Base-by-base conservation (phyloP, 2,113 vertebrate species). In the Rhadina sibilatrix region DNA sequence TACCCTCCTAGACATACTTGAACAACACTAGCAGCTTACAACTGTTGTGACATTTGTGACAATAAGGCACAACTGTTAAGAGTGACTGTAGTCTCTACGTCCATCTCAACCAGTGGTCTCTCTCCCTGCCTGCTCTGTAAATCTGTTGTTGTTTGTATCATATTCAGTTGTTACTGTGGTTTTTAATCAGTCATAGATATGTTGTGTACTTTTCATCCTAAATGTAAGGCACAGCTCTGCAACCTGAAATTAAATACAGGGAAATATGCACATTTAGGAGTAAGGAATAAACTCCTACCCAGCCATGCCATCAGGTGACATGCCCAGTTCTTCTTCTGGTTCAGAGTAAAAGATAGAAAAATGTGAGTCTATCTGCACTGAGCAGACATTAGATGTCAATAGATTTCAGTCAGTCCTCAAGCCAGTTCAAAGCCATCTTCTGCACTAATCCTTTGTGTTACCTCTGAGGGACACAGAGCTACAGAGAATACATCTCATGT, bases 231-330 rank as follows among this genome's bases (percentile, higher is more conserved):
- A 79, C 19, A 57, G 24, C 18, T 59, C 42, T 40, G 25, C n/a
- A 80, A n/a, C 37, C 9, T 59, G 44, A 63, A 70, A 44, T 79
- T 44, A 68, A 79, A 70, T 28, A 12, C 15, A 57, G 30, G 31
- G 20, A 83, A 91, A 80, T 24, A 49, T 3, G 14, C 38, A 33
- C 24, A 27, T 46, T 49, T 50, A 35, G 16, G 10, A 10, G 10
- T 6, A 3, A 40, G 25, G 28, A 64, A 90, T 59, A 71, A 80
- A 71, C 6, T 71, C 30, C 30, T 56, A 42, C 33, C 15, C 40
- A 78, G 50, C 27, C 19, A n/a, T n/a, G 52, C 8, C 23, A 25
- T 31, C 31, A 16, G 10, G 7, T 25, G 20, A 31, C 0, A 0
- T 9, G 12, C 56, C 17, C 23, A 46, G 20, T 46, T 83, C 61